Percentiles rank a stretch among this genome's conserved stretches.
These are phyloP conservation scores for Upupa epops DNA, from an alignment of 2,113 vertebrate genomes.

Conservation along the genomic window DNA sequence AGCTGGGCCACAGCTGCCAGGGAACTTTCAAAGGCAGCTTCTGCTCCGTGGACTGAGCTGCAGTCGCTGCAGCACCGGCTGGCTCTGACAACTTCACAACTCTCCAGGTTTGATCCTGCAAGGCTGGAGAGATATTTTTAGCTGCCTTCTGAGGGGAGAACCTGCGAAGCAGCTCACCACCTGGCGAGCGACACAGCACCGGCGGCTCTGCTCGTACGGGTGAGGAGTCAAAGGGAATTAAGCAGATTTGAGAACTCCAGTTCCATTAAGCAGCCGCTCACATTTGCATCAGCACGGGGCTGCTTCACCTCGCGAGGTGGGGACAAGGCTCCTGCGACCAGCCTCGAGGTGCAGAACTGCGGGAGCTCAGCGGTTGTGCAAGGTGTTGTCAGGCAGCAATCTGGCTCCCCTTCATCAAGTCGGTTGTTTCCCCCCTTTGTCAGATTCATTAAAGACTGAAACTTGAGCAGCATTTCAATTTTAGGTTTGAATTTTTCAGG, in stretches of 20 bases:
- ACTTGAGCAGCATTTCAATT: neutral
- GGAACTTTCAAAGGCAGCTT: neutral
- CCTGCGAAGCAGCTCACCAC: neutral
- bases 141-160: neutral
- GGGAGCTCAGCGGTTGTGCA: neutral
- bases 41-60: neutral
- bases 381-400: neutral
- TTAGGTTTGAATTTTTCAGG: neutral
- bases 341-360: neutral
- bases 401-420: neutral
- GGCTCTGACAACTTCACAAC: neutral
- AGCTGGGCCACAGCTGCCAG: neutral
- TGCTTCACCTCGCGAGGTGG: fast-evolving
- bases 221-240: neutral
- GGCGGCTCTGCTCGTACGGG: neutral
- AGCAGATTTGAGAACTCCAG: neutral
- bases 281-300: fast-evolving
- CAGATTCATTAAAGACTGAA: neutral
- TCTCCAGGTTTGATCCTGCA: neutral
- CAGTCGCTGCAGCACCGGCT: neutral
- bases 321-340: neutral
- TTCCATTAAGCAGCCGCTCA: neutral
- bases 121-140: neutral
- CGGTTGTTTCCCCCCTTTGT: neutral
- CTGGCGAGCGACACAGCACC: neutral